Percentiles rank a stretch among this genome's conserved stretches.
phyloP scores from a whole-genome alignment of 1,140 invertebrate genomes.

The Saccostrea echinata region DNA sequence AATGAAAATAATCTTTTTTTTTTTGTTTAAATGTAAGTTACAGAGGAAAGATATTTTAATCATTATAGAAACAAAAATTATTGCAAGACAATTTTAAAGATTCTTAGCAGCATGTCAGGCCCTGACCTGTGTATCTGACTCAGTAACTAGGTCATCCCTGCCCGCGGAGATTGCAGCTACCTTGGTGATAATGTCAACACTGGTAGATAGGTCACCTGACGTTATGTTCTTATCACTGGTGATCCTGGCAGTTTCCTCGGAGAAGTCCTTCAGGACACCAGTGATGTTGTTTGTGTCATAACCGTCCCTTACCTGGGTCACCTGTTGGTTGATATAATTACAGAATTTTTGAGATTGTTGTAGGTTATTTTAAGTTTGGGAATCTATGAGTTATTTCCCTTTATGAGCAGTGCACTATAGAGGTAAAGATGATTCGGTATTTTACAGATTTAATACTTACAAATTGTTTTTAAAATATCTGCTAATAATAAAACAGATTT shows the following conservation, averaged over 20 bases:
- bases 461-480: background rate
- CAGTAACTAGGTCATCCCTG: conserved; percentile 1
- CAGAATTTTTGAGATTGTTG: background rate
- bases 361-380: background rate
- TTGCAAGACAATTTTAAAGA: too few species aligned
- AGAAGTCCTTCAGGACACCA: conserved; percentile 13
- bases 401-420: background rate
- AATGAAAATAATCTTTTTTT: too few species aligned
- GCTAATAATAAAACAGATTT: background rate
- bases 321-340: background rate
- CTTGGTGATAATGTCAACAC: background rate
- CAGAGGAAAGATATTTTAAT: too few species aligned
- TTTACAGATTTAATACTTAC: background rate
- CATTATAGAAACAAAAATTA: too few species aligned
- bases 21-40: too few species aligned
- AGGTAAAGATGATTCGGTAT: background rate
- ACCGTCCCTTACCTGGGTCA: conserved; percentile 17
- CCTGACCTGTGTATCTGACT: conserved; percentile 30
- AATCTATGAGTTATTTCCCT: background rate
- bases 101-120: background rate
- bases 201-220: background rate
- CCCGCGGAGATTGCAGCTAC: conserved; percentile 19
- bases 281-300: conserved; percentile 23
- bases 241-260: background rate
- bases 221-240: background rate